A percentile compares a stretch with the other conserved stretches of the same genome.
Evolutionary conservation across 1,140 invertebrate genomes (phyloP).

Genomic region (Sminthurinus signatus): DNA sequence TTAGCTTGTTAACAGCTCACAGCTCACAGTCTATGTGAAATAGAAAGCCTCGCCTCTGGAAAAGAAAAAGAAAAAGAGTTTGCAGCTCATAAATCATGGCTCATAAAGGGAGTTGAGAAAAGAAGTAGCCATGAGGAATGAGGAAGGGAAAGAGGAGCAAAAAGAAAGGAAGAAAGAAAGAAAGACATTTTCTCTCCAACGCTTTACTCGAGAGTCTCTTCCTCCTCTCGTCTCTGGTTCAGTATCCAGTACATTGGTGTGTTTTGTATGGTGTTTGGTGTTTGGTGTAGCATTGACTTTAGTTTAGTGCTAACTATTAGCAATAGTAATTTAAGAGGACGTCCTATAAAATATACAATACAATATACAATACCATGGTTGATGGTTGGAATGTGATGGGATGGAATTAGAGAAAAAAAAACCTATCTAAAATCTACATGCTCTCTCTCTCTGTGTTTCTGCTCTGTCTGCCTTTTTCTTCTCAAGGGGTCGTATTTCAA

Average conservation of each 20-base stretch:
- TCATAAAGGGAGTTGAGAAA: constrained; percentile 27
- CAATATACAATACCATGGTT: too few species aligned
- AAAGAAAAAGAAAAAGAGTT: constrained; percentile 9
- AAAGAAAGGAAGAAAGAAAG: not conserved
- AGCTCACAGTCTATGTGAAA: too few species aligned
- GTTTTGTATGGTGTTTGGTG: too few species aligned
- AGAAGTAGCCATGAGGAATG: constrained; percentile 32
- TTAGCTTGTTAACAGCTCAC: constrained; percentile 14
- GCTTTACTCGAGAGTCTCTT: too few species aligned
- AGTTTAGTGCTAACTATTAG: constrained; percentile 3
- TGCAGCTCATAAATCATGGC: constrained; percentile 31
- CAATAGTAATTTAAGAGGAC: constrained; percentile 8
- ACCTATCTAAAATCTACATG: too few species aligned
- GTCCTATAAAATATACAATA: not conserved
- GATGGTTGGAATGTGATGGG: too few species aligned
- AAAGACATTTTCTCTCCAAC: not conserved
- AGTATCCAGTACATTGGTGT: too few species aligned
- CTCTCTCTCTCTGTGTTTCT: too few species aligned
- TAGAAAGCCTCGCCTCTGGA: not conserved
- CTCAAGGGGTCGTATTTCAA: too few species aligned
- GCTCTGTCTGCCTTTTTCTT: too few species aligned
- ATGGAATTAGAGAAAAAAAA: too few species aligned
- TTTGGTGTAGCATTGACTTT: too few species aligned
- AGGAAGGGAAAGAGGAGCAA: not conserved
- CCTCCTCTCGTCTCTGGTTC: not conserved